Percentiles rank a stretch among this genome's conserved stretches.
Evolutionary conservation across 2,888 invertebrate genomes (phyloP).

Genomic region (Melinopterus prodromus): DNA sequence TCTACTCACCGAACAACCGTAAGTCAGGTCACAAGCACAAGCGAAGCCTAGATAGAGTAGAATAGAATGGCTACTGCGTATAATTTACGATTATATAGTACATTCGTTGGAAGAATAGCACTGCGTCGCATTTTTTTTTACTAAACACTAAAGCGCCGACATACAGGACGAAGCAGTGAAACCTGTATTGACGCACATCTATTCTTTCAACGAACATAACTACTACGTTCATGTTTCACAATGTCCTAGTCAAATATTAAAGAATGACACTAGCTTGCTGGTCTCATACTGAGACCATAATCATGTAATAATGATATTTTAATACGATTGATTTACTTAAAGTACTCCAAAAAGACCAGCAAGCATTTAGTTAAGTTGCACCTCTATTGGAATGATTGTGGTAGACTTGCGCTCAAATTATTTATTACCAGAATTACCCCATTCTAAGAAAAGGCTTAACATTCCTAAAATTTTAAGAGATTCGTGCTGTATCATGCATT

Average conservation of each 20-base stretch:
- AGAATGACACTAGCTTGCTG: not conserved
- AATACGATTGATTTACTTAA: not conserved
- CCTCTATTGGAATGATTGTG: not conserved
- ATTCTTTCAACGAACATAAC: not conserved
- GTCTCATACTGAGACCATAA: not conserved
- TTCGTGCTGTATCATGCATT: too few relatives aligned
- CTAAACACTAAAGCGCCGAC: too few relatives aligned
- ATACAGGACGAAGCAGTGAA: too few relatives aligned
- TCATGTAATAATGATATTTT: not conserved
- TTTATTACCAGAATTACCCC: too few relatives aligned
- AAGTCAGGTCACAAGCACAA: conserved; percentile 37
- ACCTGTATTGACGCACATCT: not conserved
- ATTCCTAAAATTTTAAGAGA: too few relatives aligned
- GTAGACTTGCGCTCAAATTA: not conserved
- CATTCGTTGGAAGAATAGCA: not conserved
- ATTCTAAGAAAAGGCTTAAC: too few relatives aligned
- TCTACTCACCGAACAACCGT: conserved; percentile 37
- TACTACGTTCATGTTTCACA: not conserved
- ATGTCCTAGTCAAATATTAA: not conserved
- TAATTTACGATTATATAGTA: not conserved
- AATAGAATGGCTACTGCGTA: not conserved
- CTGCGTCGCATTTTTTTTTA: not conserved
- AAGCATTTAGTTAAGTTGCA: not conserved
- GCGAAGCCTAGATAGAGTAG: conserved; percentile 34
- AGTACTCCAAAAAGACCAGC: not conserved